Percentiles rank a stretch among this genome's conserved stretches.
phyloP scores from a whole-genome alignment of 2,113 vertebrate genomes.

The Ciconia boyciana region DNA sequence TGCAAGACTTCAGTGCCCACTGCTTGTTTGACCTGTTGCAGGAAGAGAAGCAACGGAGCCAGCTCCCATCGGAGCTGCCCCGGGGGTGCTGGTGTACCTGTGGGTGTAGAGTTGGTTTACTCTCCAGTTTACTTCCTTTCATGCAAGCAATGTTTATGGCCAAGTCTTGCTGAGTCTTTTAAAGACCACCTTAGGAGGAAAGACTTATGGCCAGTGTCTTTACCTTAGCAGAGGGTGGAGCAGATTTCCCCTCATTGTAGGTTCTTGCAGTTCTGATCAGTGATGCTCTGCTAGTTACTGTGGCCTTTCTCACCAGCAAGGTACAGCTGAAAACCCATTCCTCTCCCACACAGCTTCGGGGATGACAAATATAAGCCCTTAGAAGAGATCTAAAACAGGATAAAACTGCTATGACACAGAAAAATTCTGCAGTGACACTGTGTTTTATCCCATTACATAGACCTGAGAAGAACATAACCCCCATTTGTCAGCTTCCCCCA shows the following conservation, averaged over 20 bases:
- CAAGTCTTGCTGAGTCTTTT: conserved; percentile 11
- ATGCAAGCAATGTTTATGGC: neutral
- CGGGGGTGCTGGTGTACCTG: neutral
- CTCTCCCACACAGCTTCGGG: neutral
- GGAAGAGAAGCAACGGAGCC: fast-evolving
- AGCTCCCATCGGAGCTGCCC: neutral
- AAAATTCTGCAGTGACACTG: neutral
- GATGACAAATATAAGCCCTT: neutral
- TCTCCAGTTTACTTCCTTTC: neutral
- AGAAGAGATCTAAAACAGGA: neutral
- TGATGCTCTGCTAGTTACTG: neutral
- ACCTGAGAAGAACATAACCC: neutral
- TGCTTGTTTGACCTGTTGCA: neutral
- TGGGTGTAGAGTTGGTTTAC: neutral
- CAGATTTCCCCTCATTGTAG: neutral
- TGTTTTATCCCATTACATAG: neutral
- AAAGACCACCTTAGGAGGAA: neutral
- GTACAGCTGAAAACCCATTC: neutral
- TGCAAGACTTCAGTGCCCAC: neutral
- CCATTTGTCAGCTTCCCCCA: neutral
- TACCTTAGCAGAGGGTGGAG: neutral
- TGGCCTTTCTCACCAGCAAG: neutral
- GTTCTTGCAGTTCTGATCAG: neutral
- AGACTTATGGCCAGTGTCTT: neutral
- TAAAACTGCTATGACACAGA: neutral